Evolutionary conservation across 2,888 invertebrate species (phyloP), one percentile per base, ranked within the genome.

Genomic region (Rhamnusium bicolor): DNA sequence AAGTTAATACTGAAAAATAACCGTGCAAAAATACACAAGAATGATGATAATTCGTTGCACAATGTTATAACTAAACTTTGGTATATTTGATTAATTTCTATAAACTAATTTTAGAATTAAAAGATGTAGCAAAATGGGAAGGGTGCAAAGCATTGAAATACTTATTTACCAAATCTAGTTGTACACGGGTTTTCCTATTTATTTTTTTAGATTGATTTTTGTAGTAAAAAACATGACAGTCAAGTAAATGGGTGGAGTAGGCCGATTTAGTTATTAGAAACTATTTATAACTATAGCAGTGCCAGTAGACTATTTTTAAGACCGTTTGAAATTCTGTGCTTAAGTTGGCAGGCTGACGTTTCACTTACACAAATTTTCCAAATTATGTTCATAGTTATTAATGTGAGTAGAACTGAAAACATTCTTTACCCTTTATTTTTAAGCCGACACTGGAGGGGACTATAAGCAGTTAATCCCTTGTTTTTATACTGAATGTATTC

Each of bases 1-100:
- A 53, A 65, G 6, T 53, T 65, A 65, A 65, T 65, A 65, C 65
- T 65, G 65, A 47, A 65, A 65, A 53, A 49, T 65, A 65, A 65
- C 53, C 63, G 49, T 53, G 51, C 29, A 56, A 16, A 56, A 14
- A 21, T 29, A 16, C 16, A n/a, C n/a, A 56, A 29, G 16, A 27
- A 27, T n/a, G 16, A 56, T 24, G 19, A 19, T 19, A 0, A 24
- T 40, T 40, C n/a, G 40, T 40, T 40, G 40, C n/a, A 40, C n/a
- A n/a, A n/a, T 4, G 5, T 40, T 40, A 1, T 2, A 40, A 40
- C n/a, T 14, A 40, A 40, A 12, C n/a, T 40, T 40, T 40, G n/a
- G 40, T 40, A 40, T 56, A 24, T 14, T 54, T 24, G 54, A 27
- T n/a, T 27, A 56, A 56, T 27, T 27, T 27, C 54, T 56, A 56